Conservation (phyloP, 2,113 vertebrate species). For the Rhineura floridana region DNA sequence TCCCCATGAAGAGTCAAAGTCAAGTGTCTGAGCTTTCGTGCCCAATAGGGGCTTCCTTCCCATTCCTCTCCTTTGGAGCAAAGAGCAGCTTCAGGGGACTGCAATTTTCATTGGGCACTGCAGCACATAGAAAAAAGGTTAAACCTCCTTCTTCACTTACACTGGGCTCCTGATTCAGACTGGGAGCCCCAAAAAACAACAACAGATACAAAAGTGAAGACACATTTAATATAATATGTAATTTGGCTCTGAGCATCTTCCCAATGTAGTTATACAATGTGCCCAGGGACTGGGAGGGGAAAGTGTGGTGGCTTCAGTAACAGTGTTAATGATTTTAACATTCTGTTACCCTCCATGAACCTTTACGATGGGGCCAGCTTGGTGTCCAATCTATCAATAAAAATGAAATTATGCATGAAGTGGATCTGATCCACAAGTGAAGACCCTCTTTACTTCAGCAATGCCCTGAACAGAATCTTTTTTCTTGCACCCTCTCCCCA, state of each 20-base stretch:
- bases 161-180: neutral
- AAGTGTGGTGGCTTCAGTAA: neutral
- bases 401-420: no score
- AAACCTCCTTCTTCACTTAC: no score
- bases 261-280: neutral
- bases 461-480: neutral
- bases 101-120: neutral
- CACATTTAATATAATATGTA: no score
- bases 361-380: no score
- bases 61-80: no score
- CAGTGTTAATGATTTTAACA: neutral
- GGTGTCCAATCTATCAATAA: neutral
- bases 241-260: neutral
- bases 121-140: no score
- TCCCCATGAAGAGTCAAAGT: neutral
- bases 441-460: neutral
- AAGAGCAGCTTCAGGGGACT: neutral
- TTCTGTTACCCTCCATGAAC: neutral
- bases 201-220: no score
- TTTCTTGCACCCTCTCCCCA: neutral
- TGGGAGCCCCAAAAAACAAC: neutral
- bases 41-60: no score
- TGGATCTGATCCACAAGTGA: neutral
- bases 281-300: neutral
- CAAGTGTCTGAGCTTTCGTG: neutral